Percentiles rank a stretch among this genome's conserved stretches.
phyloP scores from a whole-genome alignment of 2,888 invertebrate genomes.

The Zootermopsis nevadensis region DNA sequence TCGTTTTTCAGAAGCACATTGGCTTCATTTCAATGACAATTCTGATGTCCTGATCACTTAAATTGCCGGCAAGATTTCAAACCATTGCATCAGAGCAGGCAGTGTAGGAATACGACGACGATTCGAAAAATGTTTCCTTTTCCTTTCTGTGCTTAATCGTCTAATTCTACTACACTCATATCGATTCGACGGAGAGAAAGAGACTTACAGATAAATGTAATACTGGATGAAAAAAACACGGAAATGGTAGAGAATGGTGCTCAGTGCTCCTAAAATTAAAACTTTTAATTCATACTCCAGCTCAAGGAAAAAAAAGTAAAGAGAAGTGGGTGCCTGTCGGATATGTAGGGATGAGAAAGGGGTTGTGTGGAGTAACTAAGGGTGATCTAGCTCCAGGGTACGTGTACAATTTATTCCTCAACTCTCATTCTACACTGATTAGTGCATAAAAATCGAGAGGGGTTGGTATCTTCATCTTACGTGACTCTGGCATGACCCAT shows the following conservation, averaged over 20 bases:
- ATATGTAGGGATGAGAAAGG: background rate
- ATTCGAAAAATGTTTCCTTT: background rate
- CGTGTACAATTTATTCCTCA: slow-evolving; percentile 23
- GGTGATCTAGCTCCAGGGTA: slow-evolving; percentile 20
- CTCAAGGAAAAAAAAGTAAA: background rate
- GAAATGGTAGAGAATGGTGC: slow-evolving; percentile 31
- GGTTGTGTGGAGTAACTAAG: background rate
- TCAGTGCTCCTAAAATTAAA: slow-evolving; percentile 44
- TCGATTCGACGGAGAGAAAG: slow-evolving; percentile 26
- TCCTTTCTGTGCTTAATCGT: slow-evolving; percentile 33
- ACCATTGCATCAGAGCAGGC: background rate
- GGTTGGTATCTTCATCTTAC: slow-evolving; percentile 6
- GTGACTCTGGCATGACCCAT: slow-evolving; percentile 2
- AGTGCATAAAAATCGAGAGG: slow-evolving; percentile 23
- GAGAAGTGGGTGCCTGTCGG: background rate
- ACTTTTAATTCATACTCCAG: slow-evolving; percentile 45
- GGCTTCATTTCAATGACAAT: too few species aligned
- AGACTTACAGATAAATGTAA: slow-evolving; percentile 31
- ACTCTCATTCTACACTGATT: slow-evolving; percentile 20
- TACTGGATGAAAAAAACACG: background rate
- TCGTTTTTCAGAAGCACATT: too few species aligned
- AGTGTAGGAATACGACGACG: slow-evolving; percentile 2
- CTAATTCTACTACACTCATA: slow-evolving; percentile 34
- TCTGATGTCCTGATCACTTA: too few species aligned
- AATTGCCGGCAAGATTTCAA: background rate